phyloP scores from a whole-genome alignment of 2,888 invertebrate species.

The Drosophila nr. perissopoda region DNA sequence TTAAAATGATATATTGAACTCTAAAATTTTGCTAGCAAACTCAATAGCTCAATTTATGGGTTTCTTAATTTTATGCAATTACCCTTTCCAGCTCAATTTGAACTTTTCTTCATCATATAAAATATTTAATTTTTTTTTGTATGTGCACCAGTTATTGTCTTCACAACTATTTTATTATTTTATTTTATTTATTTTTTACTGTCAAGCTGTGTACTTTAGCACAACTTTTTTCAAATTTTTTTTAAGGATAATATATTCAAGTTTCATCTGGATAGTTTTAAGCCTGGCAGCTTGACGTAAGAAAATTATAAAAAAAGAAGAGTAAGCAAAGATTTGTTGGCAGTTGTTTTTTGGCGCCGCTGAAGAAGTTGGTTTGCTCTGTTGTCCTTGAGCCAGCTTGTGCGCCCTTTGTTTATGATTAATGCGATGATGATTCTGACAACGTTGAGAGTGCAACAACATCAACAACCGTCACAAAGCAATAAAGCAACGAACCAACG shows the following conservation, averaged over 20 bases:
- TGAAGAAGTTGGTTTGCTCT: slow-evolving; percentile 31
- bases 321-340: slow-evolving; percentile 12
- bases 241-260: not conserved
- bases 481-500: slow-evolving; percentile 16
- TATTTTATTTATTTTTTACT: not conserved
- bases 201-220: too few relatives aligned
- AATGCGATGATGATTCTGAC: slow-evolving; percentile 66
- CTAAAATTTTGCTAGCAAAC: too few relatives aligned
- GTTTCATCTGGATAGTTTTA: not conserved
- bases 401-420: slow-evolving; percentile 65
- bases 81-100: too few relatives aligned
- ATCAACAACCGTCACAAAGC: not conserved
- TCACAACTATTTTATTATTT: not conserved
- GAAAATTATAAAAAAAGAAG: not conserved
- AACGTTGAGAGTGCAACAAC: slow-evolving; percentile 55
- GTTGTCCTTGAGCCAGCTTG: slow-evolving; percentile 57
- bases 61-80: too few relatives aligned
- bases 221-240: too few relatives aligned
- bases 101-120: too few relatives aligned
- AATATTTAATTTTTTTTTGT: too few relatives aligned
- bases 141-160: too few relatives aligned
- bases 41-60: too few relatives aligned
- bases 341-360: not conserved
- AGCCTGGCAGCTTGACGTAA: not conserved
- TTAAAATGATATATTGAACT: too few relatives aligned